These are phyloP conservation scores for Microhierax caerulescens DNA, from an alignment of 2,797 vertebrate species.

Conservation along the genomic window DNA sequence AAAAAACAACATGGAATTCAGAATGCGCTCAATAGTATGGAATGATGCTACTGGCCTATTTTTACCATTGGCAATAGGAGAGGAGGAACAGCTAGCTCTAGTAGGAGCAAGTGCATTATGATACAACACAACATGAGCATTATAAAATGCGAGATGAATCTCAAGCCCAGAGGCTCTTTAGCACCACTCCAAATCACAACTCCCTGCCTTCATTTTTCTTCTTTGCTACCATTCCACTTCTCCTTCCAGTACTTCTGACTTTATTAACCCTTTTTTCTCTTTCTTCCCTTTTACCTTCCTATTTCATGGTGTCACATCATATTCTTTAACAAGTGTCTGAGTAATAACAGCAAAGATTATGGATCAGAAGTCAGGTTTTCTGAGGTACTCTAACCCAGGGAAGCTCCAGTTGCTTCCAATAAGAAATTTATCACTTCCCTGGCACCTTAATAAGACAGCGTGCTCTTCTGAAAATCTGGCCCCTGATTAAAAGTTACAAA, in stretches of 20 bases:
- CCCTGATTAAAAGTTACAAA: not conserved
- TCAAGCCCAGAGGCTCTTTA: constrained; percentile 64
- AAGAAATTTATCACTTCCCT: not conserved
- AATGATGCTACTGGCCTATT: constrained; percentile 42
- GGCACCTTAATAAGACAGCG: not conserved
- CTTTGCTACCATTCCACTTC: constrained; percentile 48
- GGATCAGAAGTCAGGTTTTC: not conserved
- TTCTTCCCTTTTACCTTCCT: constrained; percentile 10
- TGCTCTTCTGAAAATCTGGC: not conserved
- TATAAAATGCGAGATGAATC: constrained; percentile 70
- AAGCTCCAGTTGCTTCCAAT: not conserved
- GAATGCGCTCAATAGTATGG: not conserved
- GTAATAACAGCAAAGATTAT: not conserved
- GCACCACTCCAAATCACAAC: constrained; percentile 61
- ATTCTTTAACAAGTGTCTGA: not conserved
- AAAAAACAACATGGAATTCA: not conserved
- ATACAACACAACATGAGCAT: constrained; percentile 63
- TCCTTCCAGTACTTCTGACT: constrained; percentile 49
- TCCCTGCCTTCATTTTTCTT: constrained; percentile 67
- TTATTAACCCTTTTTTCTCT: constrained; percentile 55
- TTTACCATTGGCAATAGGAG: constrained; percentile 45
- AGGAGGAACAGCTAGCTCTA: constrained; percentile 17
- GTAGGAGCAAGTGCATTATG: constrained; percentile 53
- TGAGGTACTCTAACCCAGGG: not conserved
- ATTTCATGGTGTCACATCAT: not conserved